Conservation (phyloP, 2,888 invertebrate species). For the Brachypterus glaber region DNA sequence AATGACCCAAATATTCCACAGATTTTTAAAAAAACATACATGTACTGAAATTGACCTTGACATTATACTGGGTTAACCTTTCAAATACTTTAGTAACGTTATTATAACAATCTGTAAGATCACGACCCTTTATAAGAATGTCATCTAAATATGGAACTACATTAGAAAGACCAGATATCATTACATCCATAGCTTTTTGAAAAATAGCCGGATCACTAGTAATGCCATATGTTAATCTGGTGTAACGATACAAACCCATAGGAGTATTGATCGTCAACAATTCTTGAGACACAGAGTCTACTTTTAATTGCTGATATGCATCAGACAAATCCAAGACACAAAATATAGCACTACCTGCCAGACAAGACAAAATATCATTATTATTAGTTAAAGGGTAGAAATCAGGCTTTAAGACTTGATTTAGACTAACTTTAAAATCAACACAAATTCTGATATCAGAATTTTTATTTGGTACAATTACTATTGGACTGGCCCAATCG, state of each 20-base stretch:
- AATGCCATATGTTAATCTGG: slow-evolving; percentile 24
- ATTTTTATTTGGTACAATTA: slow-evolving; percentile 1
- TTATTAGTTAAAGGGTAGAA: neutral
- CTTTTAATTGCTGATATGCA: slow-evolving; percentile 22
- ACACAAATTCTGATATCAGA: slow-evolving; percentile 8
- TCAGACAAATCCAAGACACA: slow-evolving; percentile 19
- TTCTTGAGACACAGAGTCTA: slow-evolving; percentile 19
- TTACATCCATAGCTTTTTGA: slow-evolving; percentile 15
- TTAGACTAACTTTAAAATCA: slow-evolving; percentile 11
- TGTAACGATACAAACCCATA: slow-evolving; percentile 21
- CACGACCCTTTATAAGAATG: slow-evolving; percentile 15
- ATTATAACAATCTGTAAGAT: slow-evolving; percentile 5
- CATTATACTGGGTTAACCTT: slow-evolving; percentile 15
- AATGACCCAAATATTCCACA: slow-evolving; percentile 20
- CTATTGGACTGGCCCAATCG: slow-evolving; percentile 8
- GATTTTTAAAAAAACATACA: slow-evolving; percentile 16
- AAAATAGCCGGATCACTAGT: slow-evolving; percentile 22
- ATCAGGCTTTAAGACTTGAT: slow-evolving; percentile 9
- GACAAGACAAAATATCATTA: slow-evolving; percentile 1
- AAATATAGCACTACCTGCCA: slow-evolving; percentile 2
- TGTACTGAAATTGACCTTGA: slow-evolving; percentile 20
- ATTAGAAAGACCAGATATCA: slow-evolving; percentile 10
- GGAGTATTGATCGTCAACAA: slow-evolving; percentile 27
- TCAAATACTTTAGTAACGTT: slow-evolving; percentile 13
- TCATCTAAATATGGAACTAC: slow-evolving; percentile 20